These are phyloP conservation scores for Terrapene triunguis DNA, from an alignment of 2,113 vertebrate genomes.

Conservation along the genomic window DNA sequence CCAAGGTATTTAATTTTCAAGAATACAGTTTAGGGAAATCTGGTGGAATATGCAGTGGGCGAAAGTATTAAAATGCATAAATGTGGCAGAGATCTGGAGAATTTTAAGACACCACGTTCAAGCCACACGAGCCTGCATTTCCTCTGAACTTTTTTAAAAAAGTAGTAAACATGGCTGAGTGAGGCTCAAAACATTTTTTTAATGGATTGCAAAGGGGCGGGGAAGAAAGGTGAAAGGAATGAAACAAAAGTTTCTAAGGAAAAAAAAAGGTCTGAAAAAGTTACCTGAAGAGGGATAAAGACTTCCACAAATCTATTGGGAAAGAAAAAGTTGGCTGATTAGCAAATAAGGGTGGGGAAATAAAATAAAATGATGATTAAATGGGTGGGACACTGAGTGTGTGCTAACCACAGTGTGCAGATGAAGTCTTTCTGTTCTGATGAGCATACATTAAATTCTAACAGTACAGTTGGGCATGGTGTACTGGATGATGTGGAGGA, in stretches of 20 bases:
- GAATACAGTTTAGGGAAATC: not conserved
- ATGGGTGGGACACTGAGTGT: not conserved
- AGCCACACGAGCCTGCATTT: fast-evolving
- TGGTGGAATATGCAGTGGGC: not conserved
- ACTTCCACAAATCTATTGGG: not conserved
- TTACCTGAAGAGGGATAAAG: not conserved
- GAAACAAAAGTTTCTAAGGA: not conserved
- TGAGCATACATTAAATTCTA: not conserved
- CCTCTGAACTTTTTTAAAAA: not conserved
- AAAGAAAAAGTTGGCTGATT: not conserved
- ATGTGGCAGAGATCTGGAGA: fast-evolving
- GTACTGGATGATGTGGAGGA: not conserved
- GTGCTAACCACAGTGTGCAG: not conserved
- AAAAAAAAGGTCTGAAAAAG: not conserved
- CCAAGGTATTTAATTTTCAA: not conserved
- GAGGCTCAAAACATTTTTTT: not conserved
- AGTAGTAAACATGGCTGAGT: not conserved
- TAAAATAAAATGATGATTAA: not conserved
- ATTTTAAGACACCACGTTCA: not conserved
- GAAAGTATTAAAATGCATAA: not conserved
- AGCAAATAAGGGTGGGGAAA: not conserved
- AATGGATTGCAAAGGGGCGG: not conserved
- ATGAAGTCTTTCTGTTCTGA: not conserved
- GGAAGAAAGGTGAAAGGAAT: not conserved
- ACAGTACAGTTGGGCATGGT: not conserved